Base-by-base conservation (phyloP, 2,113 vertebrate genomes). In the Phalacrocorax pelagicus region DNA sequence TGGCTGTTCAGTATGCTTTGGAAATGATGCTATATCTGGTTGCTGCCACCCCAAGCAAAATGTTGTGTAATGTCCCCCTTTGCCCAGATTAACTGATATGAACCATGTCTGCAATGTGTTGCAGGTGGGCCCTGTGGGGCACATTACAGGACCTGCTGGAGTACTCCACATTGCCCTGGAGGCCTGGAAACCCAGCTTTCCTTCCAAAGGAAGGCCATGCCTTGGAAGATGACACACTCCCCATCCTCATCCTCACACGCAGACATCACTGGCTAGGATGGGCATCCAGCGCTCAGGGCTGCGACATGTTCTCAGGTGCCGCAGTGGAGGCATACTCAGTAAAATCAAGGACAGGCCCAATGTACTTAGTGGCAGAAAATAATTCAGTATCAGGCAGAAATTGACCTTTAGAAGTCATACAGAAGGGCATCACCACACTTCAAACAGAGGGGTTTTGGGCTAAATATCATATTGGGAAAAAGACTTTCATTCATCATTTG, bases 321-420 rank as follows among this genome's bases (percentile, higher is more conserved):
- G 66, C 5, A 70, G 49, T 13, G 59, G 42, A 52, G 55, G 12
- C 55, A 52, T 3, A 77, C 5, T 42, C 34, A 23, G 30, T 21
- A 38, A 73, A 90, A 88, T 77, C 75, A 70, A 46, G 46, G 71
- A 52, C 13, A 20, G 46, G 44, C 72, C 44, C 14, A 23, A 52
- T 3, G 36, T 11, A 86, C 66, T 84, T 69, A 52, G 40, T 65
- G 49, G 70, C 6, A 90, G 73, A 95, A 91, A 87, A 70, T 65
- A 96, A 80, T 81, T 82, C 70, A 94, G 70, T 72, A 72, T 8
- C 32, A 92, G 77, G 40, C 58, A 91, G 83, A 92, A 87, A 88
- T 0, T 75, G 81, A 88, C 81, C 83, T 96, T 84, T 94, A 87
- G 65, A 95, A 96, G 65, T 74, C 92, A 95, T 51, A 88, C 36